Evolutionary conservation across 1,140 invertebrate genomes (phyloP), one percentile per base, ranked within the genome.

Genomic region (Microplitis demolitor): DNA sequence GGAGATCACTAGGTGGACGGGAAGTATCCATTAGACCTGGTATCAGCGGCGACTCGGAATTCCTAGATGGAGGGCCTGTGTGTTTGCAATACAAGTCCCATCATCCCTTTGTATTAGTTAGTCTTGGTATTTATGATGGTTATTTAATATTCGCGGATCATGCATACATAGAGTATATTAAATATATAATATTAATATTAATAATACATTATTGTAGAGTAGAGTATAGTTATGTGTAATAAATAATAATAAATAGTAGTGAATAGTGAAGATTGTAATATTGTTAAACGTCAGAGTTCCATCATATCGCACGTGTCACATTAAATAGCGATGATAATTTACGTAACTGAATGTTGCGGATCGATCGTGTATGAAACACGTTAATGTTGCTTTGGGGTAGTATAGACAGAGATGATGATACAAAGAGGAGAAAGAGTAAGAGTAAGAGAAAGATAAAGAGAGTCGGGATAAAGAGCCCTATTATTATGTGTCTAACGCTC

Each of bases 11-110:
- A 75, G 90, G 87, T 73, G 89, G 88, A 83, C 88, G 87, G 74
- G 88, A 89, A 51, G 85, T 83, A 80, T 90, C 89, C 82, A 90
- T 87, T 73, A 85, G 82, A 79, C 88, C 89, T 73, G 87, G 86
- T 79, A 90, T 88, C 75, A 90, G 84, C 74, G 90, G 90, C 77
- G 89, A 90, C 74, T 88, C 87, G 74, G 89, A 90, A 79, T 89
- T 88, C 82, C 88, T 87, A 83, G 88, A 89, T 74, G 89, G 88
- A 80, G 89, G 88, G 76, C 88, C 89, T 90, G 79, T 82, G 80
- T 74, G n/a, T 53, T 78, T 72, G 58, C 77, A 78, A 81, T 61
- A 73, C 79, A 83, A 79, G 82, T 78, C 78, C 80, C 74, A 80
- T 78, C 77, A 79, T 71, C 64, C 64, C 45, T 66, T 33, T 61